Conservation (phyloP, 1,140 invertebrate genomes). For the Ctenoplectra terminalis region DNA sequence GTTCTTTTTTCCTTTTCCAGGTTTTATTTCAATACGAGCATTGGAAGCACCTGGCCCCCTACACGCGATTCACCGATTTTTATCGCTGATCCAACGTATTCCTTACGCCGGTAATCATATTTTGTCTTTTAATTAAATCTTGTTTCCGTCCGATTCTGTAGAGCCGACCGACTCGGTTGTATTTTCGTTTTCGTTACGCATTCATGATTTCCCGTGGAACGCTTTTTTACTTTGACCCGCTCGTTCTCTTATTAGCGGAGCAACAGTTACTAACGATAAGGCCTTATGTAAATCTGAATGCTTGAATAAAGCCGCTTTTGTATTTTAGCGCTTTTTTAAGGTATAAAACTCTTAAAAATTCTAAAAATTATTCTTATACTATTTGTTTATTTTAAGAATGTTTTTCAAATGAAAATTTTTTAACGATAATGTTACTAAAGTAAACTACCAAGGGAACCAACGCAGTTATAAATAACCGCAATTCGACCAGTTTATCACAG, state of each 20-base stretch:
- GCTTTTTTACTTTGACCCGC: neutral
- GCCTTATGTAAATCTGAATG: neutral
- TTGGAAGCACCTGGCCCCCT: neutral
- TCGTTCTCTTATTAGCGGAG: neutral
- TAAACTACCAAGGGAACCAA: no score
- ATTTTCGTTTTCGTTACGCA: neutral
- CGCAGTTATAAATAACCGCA: no score
- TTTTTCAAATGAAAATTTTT: no score
- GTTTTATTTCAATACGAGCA: neutral
- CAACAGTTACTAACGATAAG: conserved; percentile 6
- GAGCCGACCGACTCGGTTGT: neutral
- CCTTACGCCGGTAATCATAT: conserved; percentile 12
- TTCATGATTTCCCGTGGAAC: neutral
- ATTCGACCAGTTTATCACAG: no score
- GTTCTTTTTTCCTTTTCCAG: neutral
- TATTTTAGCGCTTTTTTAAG: neutral
- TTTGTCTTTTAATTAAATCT: conserved; percentile 35
- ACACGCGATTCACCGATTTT: conserved; percentile 28
- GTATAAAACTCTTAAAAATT: no score
- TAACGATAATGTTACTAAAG: no score
- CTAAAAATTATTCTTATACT: no score
- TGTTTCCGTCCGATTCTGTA: neutral
- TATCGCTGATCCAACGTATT: conserved; percentile 1
- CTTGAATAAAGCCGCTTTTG: no score
- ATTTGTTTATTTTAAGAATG: no score